A percentile compares a stretch with the other conserved stretches of the same genome.
Conservation (phyloP, 2,888 invertebrate genomes). For the Candidula unifasciata region DNA sequence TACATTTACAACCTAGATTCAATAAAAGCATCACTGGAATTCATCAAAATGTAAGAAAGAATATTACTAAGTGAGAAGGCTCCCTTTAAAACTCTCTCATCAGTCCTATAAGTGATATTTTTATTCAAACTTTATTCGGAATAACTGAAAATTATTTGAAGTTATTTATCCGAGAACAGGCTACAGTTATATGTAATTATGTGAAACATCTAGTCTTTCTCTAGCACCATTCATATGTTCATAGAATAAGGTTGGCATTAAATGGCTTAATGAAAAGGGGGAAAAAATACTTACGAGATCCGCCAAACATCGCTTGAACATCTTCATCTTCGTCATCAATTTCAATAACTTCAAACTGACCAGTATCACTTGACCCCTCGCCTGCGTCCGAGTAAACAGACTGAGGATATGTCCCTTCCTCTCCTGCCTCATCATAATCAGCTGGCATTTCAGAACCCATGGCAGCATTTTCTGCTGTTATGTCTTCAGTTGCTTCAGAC, state of each 20-base stretch:
- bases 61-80: no score
- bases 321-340: conserved; percentile 53
- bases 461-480: neutral
- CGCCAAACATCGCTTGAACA: conserved; percentile 49
- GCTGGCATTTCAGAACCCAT: conserved; percentile 22
- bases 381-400: conserved; percentile 47
- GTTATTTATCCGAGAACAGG: neutral
- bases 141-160: neutral
- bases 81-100: no score
- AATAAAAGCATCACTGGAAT: no score
- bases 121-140: neutral
- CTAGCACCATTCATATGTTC: neutral
- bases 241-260: conserved; percentile 28
- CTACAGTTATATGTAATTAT: no score
- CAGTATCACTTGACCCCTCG: conserved; percentile 49
- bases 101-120: no score
- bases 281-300: conserved; percentile 49
- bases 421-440: conserved; percentile 48
- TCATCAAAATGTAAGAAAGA: no score
- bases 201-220: no score
- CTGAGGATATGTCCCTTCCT: conserved; percentile 44
- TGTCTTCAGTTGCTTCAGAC: neutral
- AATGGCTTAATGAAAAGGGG: neutral
- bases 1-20: no score
- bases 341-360: conserved; percentile 52